Base-by-base conservation (phyloP, 2,888 invertebrate genomes). In the Chymomyza procnemis region DNA sequence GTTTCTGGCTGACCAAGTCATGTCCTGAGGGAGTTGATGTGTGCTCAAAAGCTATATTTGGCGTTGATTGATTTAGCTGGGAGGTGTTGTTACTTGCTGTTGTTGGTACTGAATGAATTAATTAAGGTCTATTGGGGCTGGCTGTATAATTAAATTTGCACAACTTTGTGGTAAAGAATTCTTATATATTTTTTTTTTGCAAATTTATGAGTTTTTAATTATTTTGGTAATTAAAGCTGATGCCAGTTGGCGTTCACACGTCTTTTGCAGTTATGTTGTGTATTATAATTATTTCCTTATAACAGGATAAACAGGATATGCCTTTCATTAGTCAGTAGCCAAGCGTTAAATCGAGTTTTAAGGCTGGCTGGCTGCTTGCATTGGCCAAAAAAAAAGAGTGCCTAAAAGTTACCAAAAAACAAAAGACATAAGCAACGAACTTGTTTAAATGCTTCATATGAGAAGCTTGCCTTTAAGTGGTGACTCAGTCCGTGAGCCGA, bases 191-290 rank as follows among this genome's bases (percentile, higher is more conserved):
- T 19, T 54, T 19, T 14, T 54, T 47, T 57, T 54, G 55, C 50
- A 78, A 76, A 83, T 85, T 87, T 87, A 83, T 87, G 87, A 75
- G 85, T 71, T 85, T 87, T 87, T 83, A 83, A 83, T 87, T 85
- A 83, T 79, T 82, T 82, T 78, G 61, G 83, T 73, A 79, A 83
- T 83, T 83, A 85, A 82, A 79, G 69, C 63, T 62, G 59, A 56
- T 59, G 57, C 19, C 54, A 34, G 22, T 52, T 34, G 26, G 16
- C 22, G 66, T 72, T 79, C 79, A 73, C 79, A 74, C 74, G 76
- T 52, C 18, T 26, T n/a, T 30, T 6, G 18, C 30, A 41, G 48
- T 57, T 54, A 67, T 71, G 67, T 46, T 69, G 71, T 80, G 69
- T 71, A 68, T 46, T 69, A 73, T 80, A 78, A 78, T 82, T 82